A percentile compares a stretch with the other conserved stretches of the same genome.
phyloP scores from a whole-genome alignment of 2,113 vertebrate genomes.

The Plestiodon gilberti region DNA sequence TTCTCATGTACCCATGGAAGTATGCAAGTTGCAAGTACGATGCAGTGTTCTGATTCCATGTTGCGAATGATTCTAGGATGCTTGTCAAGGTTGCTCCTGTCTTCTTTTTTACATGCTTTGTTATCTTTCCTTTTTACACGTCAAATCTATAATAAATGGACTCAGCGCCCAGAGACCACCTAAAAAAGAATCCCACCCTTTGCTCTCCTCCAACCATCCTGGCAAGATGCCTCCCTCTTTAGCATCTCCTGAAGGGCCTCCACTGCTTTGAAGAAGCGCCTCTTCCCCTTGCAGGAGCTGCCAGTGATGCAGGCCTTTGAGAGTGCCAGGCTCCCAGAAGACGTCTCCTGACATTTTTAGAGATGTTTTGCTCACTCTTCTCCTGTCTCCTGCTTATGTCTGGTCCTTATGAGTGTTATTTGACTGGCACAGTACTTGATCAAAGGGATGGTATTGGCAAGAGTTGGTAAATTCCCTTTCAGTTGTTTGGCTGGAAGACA shows the following conservation, averaged over 20 bases:
- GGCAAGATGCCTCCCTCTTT: background rate
- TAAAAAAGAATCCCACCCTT: background rate
- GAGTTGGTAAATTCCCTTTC: constrained; percentile 12
- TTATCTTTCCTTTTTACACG: background rate
- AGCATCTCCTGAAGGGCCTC: no score
- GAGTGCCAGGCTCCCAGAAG: background rate
- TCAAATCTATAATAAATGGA: background rate
- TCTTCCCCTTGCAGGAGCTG: background rate
- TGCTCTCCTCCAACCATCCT: background rate
- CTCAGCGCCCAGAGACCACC: accelerated
- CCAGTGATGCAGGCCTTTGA: background rate
- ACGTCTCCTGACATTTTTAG: accelerated
- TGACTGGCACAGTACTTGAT: background rate
- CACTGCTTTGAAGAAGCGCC: background rate
- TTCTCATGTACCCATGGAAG: background rate
- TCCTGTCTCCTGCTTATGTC: background rate
- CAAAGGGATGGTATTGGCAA: background rate
- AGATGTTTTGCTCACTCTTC: background rate
- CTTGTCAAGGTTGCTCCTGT: background rate
- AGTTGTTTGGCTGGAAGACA: constrained; percentile 19
- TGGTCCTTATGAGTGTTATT: constrained; percentile 31
- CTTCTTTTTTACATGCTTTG: background rate
- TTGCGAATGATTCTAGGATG: background rate
- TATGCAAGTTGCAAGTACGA: background rate
- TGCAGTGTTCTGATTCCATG: background rate